Conservation (phyloP, 2,797 vertebrate genomes). For the Thunnus albacares region DNA sequence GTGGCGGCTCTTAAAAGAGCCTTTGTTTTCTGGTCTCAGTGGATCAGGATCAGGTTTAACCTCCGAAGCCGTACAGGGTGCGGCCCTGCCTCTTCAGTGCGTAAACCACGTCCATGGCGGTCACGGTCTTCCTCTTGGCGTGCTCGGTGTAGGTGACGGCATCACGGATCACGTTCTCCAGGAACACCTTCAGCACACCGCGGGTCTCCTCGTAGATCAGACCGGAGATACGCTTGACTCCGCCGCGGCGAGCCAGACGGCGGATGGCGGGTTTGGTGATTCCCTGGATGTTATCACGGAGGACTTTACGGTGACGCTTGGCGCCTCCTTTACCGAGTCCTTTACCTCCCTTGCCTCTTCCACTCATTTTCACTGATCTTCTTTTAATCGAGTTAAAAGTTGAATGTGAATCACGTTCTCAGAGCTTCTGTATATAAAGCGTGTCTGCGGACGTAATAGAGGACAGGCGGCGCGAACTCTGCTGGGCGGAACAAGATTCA, state of each 20-base stretch:
- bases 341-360: neutral
- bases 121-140: neutral
- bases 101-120: neutral
- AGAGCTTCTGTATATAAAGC: too few relatives aligned
- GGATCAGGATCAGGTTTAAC: neutral
- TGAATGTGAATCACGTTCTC: too few relatives aligned
- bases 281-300: neutral
- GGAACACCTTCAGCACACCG: neutral
- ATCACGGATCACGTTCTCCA: neutral
- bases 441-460: too few relatives aligned
- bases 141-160: slow-evolving; percentile 7
- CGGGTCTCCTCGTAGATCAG: neutral
- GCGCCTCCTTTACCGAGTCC: neutral
- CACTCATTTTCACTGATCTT: neutral
- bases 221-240: neutral
- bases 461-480: too few relatives aligned
- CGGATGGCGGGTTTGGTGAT: neutral
- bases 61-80: neutral
- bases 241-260: neutral
- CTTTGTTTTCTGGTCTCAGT: too few relatives aligned
- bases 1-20: neutral
- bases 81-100: neutral
- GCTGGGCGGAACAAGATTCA: too few relatives aligned
- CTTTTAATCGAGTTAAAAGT: too few relatives aligned
- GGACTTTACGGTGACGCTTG: neutral